Base-by-base conservation (phyloP, 1,140 invertebrate genomes). In the Leptinotarsa defecta region DNA sequence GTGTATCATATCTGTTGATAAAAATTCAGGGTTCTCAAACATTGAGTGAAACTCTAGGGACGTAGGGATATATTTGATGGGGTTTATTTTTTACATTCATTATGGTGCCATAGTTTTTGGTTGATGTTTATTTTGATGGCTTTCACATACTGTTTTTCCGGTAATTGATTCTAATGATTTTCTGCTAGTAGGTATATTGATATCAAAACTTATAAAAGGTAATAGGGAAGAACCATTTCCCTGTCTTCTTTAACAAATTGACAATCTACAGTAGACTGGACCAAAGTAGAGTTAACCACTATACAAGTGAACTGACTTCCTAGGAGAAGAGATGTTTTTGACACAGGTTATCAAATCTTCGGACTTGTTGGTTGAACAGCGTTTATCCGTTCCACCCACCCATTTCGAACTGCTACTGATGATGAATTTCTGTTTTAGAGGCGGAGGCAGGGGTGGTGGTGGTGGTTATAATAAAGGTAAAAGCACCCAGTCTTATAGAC, bases 381-480 rank as follows among this genome's bases (percentile, higher is more conserved):
- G 65, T 68, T 43, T 69, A 20, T 49, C 20, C 34, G 64, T 13
- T 69, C 49, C 72, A 74, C 77, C 78, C 79, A 73, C 79, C 77
- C 74, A 73, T 76, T 70, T 77, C 77, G 74, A 82, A 78, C 82
- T 80, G 81, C 81, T 81, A 81, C 82, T 83, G 79, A 81, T 81
- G 83, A 83, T 78, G 76, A 74, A 82, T 82, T 84, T 84, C 83
- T 84, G 82, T 84, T 84, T 84, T 83, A 84, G 83, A 81, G 82
- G 83, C 81, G 82, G 82, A 77, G 81, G 82, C 80, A 83, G 83
- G 79, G 83, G 83, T 83, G 80, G 80, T 81, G 80, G 80, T 77
- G 81, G 81, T 82, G 82, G 82, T 83, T 84, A 79, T 83, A 83
- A 83, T 78, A 84, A 84, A 84, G 83, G 83, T 84, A 84, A 84